Evolutionary conservation across 2,113 vertebrate species (phyloP).

Genomic region (Ochotona princeps): DNA sequence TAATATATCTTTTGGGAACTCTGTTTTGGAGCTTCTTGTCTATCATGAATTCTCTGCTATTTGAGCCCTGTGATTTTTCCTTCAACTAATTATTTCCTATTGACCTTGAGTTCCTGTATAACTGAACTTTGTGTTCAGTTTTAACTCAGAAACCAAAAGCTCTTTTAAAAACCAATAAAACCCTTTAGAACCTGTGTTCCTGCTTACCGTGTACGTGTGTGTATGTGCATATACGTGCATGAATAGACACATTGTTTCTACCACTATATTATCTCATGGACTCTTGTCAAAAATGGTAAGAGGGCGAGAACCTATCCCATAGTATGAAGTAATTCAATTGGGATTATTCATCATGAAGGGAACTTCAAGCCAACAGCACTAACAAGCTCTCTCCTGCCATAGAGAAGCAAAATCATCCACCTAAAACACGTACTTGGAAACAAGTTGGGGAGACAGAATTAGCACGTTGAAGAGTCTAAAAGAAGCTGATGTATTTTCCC

Average conservation of each 20-base stretch:
- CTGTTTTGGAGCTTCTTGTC: neutral
- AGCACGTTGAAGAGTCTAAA: neutral
- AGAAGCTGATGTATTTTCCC: neutral
- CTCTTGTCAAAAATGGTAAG: neutral
- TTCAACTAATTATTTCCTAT: conserved; percentile 16
- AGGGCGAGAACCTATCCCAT: neutral
- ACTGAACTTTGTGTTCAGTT: conserved; percentile 26
- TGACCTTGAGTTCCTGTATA: neutral
- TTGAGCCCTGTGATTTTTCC: neutral
- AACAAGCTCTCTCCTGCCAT: neutral
- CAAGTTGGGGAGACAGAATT: neutral
- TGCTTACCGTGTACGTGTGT: neutral
- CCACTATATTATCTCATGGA: neutral
- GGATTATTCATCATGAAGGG: conserved; percentile 14
- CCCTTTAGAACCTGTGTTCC: neutral
- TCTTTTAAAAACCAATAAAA: neutral
- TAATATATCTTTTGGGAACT: neutral
- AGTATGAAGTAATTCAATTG: neutral
- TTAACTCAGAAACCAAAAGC: conserved; percentile 16
- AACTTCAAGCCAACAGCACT: neutral
- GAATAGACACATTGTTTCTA: neutral
- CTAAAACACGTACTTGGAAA: neutral
- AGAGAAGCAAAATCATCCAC: neutral
- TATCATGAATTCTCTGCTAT: neutral
- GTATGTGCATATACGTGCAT: accelerated